These are phyloP conservation scores for Oceanites oceanicus DNA, from an alignment of 2,113 vertebrate genomes.

Conservation along the genomic window DNA sequence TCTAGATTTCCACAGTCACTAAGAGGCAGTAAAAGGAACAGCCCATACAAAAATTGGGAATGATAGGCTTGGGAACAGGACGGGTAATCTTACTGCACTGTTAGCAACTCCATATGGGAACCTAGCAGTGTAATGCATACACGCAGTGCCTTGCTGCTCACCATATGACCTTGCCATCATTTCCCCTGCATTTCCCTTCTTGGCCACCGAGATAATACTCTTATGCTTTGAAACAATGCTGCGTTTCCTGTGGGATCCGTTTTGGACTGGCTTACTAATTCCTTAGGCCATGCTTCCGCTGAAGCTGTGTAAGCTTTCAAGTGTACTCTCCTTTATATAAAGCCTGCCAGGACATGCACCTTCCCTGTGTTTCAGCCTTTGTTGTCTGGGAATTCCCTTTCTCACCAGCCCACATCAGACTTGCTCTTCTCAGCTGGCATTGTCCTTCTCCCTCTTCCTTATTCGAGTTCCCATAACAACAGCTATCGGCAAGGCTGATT, in stretches of 20 bases:
- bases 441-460: neutral
- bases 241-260: neutral
- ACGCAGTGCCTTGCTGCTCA: neutral
- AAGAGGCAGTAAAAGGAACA: neutral
- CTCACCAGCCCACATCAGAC: neutral
- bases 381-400: constrained; percentile 1
- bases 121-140: neutral
- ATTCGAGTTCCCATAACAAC: neutral
- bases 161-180: neutral
- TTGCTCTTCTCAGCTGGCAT: neutral
- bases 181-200: neutral
- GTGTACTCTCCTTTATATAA: neutral
- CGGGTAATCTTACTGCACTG: neutral
- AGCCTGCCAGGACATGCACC: neutral
- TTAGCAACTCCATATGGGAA: neutral
- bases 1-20: neutral
- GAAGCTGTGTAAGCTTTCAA: neutral
- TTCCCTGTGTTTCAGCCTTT: neutral
- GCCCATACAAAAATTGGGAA: neutral
- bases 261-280: neutral
- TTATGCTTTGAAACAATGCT: neutral
- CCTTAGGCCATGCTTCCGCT: neutral
- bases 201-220: neutral
- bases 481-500: neutral
- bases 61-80: neutral